Percentiles rank a stretch among this genome's conserved stretches.
phyloP scores from a whole-genome alignment of 2,797 vertebrate genomes.

The Sebastes goodei region DNA sequence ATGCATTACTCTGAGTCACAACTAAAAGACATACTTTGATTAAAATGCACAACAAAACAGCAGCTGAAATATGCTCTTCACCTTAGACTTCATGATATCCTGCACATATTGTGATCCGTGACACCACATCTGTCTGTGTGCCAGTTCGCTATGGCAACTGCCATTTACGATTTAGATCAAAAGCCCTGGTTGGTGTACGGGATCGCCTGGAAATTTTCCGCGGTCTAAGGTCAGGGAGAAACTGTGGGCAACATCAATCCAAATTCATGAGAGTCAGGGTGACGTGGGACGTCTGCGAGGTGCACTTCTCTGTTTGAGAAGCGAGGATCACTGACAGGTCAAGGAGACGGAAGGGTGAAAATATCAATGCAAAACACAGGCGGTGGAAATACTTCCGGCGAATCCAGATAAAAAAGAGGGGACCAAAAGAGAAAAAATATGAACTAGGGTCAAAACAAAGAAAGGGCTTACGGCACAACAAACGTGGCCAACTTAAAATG shows the following conservation, averaged over 20 bases:
- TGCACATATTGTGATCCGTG: conserved; percentile 20
- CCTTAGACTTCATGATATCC: conserved; percentile 24
- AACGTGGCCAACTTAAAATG: neutral
- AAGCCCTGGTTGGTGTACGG: conserved; percentile 33
- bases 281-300: conserved; percentile 23
- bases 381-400: neutral
- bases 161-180: conserved; percentile 62
- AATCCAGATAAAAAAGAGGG: neutral
- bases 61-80: neutral
- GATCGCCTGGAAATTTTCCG: conserved; percentile 5
- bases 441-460: neutral
- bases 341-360: conserved; percentile 10
- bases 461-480: neutral
- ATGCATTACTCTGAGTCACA: neutral
- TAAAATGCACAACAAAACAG: conserved; percentile 13
- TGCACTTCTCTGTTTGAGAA: conserved; percentile 3
- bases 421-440: neutral
- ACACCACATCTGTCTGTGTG: conserved; percentile 45
- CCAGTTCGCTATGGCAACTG: conserved; percentile 49
- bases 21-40: neutral
- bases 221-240: conserved; percentile 20
- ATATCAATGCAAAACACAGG: neutral
- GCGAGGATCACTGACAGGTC: conserved; percentile 20
- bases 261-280: conserved; percentile 29
- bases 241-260: conserved; percentile 47